Conservation (phyloP, 2,113 vertebrate species). For the Gulo gulo region DNA sequence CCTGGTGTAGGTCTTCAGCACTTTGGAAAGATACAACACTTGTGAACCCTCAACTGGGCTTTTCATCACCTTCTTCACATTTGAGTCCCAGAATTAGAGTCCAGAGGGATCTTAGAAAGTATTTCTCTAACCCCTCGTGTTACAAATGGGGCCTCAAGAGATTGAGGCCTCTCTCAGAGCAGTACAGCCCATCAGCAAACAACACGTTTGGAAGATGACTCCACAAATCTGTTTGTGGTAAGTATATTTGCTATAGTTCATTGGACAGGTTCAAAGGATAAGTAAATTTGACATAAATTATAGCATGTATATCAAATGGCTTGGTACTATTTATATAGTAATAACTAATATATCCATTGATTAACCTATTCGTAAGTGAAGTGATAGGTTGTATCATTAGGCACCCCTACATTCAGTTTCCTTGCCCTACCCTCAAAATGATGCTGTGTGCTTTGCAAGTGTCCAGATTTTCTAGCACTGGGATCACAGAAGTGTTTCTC, state of each 20-base stretch:
- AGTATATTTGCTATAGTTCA: neutral
- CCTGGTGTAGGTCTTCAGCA: neutral
- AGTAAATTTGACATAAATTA: neutral
- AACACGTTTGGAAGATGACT: neutral
- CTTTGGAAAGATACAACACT: neutral
- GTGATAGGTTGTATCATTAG: neutral
- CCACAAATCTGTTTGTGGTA: neutral
- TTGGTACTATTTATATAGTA: neutral
- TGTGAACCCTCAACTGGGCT: neutral
- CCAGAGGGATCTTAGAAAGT: neutral
- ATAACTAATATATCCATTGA: neutral
- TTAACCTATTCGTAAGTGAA: neutral
- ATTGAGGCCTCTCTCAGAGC: neutral
- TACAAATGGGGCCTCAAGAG: neutral
- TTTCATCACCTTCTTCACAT: conserved; percentile 8
- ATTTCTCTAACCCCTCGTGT: neutral
- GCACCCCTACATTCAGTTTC: neutral
- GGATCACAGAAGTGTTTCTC: neutral
- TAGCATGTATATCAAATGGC: neutral
- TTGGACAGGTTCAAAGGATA: neutral
- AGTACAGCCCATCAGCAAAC: neutral
- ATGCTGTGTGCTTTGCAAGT: neutral
- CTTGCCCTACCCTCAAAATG: neutral
- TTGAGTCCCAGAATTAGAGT: neutral
- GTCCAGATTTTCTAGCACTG: neutral